phyloP scores from a whole-genome alignment of 2,113 vertebrate genomes.

The Leiothrix lutea region DNA sequence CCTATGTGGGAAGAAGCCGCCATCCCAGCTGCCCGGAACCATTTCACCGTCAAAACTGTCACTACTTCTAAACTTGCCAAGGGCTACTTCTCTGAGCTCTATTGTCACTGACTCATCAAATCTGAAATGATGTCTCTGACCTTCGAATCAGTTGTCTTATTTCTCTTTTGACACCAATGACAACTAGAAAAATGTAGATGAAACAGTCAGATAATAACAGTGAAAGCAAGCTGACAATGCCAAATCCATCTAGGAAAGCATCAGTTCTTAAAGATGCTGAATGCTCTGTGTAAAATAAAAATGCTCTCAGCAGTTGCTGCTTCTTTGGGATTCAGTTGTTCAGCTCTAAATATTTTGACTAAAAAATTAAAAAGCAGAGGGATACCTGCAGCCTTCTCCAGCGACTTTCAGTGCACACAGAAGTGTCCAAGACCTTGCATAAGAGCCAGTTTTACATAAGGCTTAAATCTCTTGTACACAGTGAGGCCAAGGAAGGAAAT shows the following conservation, averaged over 20 bases:
- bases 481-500: neutral
- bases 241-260: conserved; percentile 12
- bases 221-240: conserved; percentile 16
- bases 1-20: neutral
- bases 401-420: neutral
- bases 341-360: neutral
- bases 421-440: neutral
- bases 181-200: conserved; percentile 39
- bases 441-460: neutral
- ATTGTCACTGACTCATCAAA: conserved; percentile 59
- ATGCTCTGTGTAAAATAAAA: neutral
- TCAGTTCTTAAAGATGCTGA: neutral
- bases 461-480: neutral
- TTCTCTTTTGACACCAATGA: conserved; percentile 56
- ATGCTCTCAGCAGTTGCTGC: neutral
- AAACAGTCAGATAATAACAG: conserved; percentile 33
- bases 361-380: neutral
- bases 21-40: neutral
- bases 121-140: conserved; percentile 53
- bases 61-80: conserved; percentile 12
- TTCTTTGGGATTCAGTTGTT: neutral
- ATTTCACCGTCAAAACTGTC: neutral
- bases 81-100: neutral
- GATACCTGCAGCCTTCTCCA: neutral
- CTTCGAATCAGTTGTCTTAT: conserved; percentile 56